Percentiles rank a stretch among this genome's conserved stretches.
Evolutionary conservation across 2,888 invertebrate genomes (phyloP).

Genomic region (Lissocephala sabroskyi): DNA sequence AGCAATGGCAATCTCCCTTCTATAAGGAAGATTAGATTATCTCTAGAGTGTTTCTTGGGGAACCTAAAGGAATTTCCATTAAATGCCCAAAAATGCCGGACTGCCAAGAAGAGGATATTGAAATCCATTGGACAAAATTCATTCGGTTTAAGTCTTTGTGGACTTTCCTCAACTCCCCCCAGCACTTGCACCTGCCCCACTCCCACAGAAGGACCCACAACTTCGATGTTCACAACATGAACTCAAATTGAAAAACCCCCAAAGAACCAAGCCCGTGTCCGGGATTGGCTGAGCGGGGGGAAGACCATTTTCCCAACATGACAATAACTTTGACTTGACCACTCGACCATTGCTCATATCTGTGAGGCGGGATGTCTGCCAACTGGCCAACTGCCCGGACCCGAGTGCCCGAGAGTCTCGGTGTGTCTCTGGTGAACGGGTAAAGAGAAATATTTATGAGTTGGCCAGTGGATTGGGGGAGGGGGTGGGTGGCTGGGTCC

Average conservation of each 20-base stretch:
- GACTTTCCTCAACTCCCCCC: too few relatives aligned
- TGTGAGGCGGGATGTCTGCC: conserved; percentile 11
- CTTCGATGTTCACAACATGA: conserved; percentile 14
- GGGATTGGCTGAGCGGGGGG: neutral
- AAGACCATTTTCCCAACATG: conserved; percentile 52
- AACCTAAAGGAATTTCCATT: too few relatives aligned
- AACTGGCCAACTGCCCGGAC: conserved; percentile 9
- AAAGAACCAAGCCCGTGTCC: neutral
- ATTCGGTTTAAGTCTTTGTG: too few relatives aligned
- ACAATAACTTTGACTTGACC: conserved; percentile 66
- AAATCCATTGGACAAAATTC: too few relatives aligned
- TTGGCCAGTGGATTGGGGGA: conserved; percentile 25
- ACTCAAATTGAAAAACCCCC: conserved; percentile 32
- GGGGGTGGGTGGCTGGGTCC: neutral
- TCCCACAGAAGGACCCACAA: conserved; percentile 21
- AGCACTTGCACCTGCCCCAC: too few relatives aligned
- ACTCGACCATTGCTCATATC: conserved; percentile 64
- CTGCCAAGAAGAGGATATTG: too few relatives aligned
- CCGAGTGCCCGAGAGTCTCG: conserved; percentile 7
- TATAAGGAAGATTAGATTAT: too few relatives aligned
- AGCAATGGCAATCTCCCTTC: conserved; percentile 1
- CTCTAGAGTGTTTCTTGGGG: too few relatives aligned
- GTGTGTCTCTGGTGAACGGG: conserved; percentile 30
- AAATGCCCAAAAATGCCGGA: too few relatives aligned
- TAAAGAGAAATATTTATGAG: conserved; percentile 62